phyloP scores from a whole-genome alignment of 1,140 invertebrate genomes.

The Neodiprion virginianus region DNA sequence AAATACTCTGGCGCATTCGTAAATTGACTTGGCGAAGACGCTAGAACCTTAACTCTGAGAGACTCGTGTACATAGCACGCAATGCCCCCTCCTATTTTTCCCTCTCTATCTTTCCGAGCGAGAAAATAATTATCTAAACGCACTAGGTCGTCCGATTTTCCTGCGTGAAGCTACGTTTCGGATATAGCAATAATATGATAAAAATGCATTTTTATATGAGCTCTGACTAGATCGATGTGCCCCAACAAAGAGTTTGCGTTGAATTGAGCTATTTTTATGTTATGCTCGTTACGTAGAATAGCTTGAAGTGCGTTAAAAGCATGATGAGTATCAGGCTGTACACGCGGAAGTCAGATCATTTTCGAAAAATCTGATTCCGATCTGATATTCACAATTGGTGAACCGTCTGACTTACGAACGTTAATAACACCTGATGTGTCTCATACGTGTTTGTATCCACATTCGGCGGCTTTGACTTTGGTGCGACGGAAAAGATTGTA shows the following conservation, averaged over 20 bases:
- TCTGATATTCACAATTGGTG: too few relatives aligned
- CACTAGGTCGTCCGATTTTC: neutral
- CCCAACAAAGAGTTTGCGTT: too few relatives aligned
- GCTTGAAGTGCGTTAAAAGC: too few relatives aligned
- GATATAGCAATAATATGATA: conserved; percentile 10
- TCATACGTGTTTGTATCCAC: too few relatives aligned
- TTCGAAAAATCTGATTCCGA: too few relatives aligned
- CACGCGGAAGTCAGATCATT: too few relatives aligned
- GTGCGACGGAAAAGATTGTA: neutral
- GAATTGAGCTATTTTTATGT: too few relatives aligned
- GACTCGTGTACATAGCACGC: conserved; percentile 8
- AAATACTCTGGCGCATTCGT: neutral
- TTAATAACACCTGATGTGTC: too few relatives aligned
- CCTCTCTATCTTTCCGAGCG: conserved; percentile 4
- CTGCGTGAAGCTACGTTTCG: neutral
- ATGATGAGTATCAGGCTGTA: too few relatives aligned
- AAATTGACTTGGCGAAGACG: neutral
- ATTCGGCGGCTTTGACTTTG: neutral
- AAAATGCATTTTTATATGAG: neutral
- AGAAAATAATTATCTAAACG: neutral
- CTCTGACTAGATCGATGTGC: too few relatives aligned
- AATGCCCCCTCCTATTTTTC: neutral
- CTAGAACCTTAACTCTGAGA: neutral
- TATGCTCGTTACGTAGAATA: too few relatives aligned
- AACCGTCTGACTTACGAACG: too few relatives aligned